A percentile compares a stretch with the other conserved stretches of the same genome.
Conservation (phyloP, 2,113 vertebrate species). For the Terrapene triunguis region DNA sequence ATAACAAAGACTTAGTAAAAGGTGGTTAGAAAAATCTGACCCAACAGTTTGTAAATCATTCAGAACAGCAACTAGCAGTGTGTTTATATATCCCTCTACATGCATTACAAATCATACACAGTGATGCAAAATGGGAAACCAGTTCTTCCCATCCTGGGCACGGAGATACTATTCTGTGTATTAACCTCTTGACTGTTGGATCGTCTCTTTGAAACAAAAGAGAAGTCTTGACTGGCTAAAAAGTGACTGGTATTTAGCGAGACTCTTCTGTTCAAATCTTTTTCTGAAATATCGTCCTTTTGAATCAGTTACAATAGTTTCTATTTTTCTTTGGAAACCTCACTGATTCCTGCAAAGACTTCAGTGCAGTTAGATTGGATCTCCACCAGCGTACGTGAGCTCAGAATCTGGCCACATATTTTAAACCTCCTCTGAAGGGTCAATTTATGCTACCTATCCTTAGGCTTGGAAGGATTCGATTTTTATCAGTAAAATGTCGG, state of each 20-base stretch:
- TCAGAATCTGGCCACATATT: fast-evolving
- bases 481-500: background rate
- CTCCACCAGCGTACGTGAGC: fast-evolving
- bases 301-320: fast-evolving
- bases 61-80: background rate
- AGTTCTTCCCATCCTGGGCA: fast-evolving
- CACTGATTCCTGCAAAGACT: background rate
- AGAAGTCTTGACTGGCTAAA: background rate
- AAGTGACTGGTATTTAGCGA: background rate
- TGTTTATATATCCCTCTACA: background rate
- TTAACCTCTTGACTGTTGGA: background rate
- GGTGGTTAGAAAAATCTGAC: background rate
- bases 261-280: background rate
- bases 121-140: background rate
- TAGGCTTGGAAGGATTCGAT: background rate
- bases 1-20: conserved; percentile 7
- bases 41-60: background rate
- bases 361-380: background rate
- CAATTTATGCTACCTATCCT: background rate
- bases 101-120: background rate
- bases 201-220: background rate
- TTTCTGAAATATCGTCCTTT: background rate
- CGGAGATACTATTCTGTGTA: fast-evolving
- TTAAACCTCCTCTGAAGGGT: fast-evolving
- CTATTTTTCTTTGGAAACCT: background rate